Percentiles rank a stretch among this genome's conserved stretches.
Evolutionary conservation across 2,888 invertebrate genomes (phyloP).

Genomic region (Eupithecia subfuscata): DNA sequence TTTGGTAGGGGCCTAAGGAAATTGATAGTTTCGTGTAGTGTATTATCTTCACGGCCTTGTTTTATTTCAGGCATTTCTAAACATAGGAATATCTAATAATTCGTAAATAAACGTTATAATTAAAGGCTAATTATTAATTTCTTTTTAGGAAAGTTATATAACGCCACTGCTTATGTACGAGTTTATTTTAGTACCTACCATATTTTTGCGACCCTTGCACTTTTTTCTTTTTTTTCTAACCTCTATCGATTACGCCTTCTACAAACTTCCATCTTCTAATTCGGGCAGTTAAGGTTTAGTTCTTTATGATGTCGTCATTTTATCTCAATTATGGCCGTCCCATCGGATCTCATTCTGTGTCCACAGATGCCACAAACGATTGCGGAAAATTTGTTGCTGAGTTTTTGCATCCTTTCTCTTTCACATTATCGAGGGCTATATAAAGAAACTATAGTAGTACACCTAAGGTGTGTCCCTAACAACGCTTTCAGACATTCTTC

Average conservation of each 20-base stretch:
- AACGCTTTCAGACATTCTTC: background rate
- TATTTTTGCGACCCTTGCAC: background rate
- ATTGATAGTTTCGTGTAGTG: constrained; percentile 24
- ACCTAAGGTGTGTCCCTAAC: background rate
- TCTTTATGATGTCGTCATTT: background rate
- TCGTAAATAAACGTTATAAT: background rate
- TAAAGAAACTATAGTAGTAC: background rate
- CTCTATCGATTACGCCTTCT: background rate
- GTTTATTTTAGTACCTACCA: background rate
- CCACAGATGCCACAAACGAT: no score
- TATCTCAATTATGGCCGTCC: background rate
- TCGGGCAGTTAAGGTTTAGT: background rate
- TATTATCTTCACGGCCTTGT: constrained; percentile 22
- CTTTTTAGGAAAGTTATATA: background rate
- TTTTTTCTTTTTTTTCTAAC: background rate
- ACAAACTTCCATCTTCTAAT: background rate
- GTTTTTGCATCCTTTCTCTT: background rate
- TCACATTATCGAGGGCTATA: background rate
- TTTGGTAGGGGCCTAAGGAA: constrained; percentile 20
- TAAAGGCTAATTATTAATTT: background rate
- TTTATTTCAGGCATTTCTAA: constrained; percentile 15
- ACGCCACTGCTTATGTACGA: no score
- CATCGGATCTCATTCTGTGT: no score
- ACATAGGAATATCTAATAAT: background rate
- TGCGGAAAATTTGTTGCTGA: background rate